Conservation (phyloP, 2,113 vertebrate species). For the Thunnus thynnus region DNA sequence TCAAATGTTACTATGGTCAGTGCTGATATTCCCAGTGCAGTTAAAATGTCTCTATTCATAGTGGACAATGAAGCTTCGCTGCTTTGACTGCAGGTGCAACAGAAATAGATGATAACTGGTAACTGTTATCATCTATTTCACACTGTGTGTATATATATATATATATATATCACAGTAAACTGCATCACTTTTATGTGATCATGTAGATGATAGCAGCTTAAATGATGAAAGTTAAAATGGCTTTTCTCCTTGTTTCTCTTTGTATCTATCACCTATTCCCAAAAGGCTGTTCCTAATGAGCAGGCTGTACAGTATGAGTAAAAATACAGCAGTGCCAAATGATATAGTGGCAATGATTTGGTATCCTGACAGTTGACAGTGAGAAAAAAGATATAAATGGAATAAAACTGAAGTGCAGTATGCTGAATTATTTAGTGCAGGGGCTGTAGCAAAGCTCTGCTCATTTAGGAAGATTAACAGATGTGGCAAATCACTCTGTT, state of each 20-base stretch:
- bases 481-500: constrained; percentile 77
- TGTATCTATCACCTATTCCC: constrained; percentile 32
- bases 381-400: constrained; percentile 63
- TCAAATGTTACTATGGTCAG: constrained; percentile 34
- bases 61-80: constrained; percentile 5
- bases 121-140: too few species aligned
- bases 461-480: constrained; percentile 83
- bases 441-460: constrained; percentile 75
- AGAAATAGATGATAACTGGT: constrained; percentile 5
- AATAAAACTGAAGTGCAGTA: constrained; percentile 72
- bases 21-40: constrained; percentile 11
- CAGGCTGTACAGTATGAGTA: constrained; percentile 22
- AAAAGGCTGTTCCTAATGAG: constrained; percentile 64
- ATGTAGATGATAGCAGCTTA: constrained; percentile 16
- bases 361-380: constrained; percentile 68
- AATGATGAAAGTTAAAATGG: constrained; percentile 29
- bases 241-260: constrained; percentile 35
- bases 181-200: constrained; percentile 41
- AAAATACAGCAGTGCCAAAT: constrained; percentile 42
- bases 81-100: neutral
- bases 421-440: constrained; percentile 82
- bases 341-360: constrained; percentile 55
- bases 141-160: neutral
- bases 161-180: constrained; percentile 26
- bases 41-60: constrained; percentile 1